Base-by-base conservation (phyloP, 2,888 invertebrate species). In the Thymelicus sylvestris region DNA sequence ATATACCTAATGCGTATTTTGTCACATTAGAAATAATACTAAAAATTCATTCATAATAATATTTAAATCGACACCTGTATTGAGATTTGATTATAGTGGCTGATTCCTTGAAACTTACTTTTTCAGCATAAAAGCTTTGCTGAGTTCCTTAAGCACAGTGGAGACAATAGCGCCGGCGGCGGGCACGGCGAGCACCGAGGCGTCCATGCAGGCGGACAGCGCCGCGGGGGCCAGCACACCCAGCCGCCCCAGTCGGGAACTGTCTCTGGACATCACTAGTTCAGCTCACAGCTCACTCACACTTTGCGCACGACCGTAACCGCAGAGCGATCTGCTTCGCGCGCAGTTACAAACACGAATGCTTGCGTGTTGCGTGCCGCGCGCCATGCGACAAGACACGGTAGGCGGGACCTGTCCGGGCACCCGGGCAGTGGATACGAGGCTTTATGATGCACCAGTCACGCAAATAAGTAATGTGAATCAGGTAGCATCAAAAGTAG, bases 91-190 rank as follows among this genome's bases (percentile, higher is more conserved):
- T 44, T 12, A 44, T 31, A 31, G 1, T 31, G 31, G 31, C 5
- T 19, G 7, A 44, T 12, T 41, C 41, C 2, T 6, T n/a, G 12
- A 2, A n/a, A 86, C 90, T 90, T 78, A 93, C 93, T 88, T 93
- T 76, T 93, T 93, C 24, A 93, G 84, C 93, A 93, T 92, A 76
- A 93, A 93, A 50, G 93, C 93, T 75, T 92, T 93, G 85, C 92
- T 93, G 66, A 93, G 88, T 73, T 93, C 93, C 78, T 91, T 91
- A 41, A 93, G 88, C 48, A 93, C 92, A 1, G 92, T 93, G 71
- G 92, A 91, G 59, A 93, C 90, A 72, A 93, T 91, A 41, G 92
- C 93, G 0, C 93, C 92, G 7, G 93, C 93, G 0, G 92, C 92
- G 2, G 93, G 93, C 75, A 92, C 93, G 0, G 92, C 93, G 72